These are phyloP conservation scores for Campoplex nolae DNA, from an alignment of 2,888 invertebrate genomes.

Conservation along the genomic window DNA sequence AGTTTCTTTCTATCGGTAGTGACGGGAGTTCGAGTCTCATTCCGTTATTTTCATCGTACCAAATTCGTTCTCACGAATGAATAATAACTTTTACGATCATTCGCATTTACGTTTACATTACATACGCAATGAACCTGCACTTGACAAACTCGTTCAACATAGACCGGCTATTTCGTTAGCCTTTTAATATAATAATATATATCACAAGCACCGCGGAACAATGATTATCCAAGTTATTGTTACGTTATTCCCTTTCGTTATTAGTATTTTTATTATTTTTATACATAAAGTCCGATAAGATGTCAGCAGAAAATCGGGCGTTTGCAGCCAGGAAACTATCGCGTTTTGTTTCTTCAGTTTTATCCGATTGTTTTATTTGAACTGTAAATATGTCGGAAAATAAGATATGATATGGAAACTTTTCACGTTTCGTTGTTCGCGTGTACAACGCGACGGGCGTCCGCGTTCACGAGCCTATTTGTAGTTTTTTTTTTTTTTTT, in stretches of 20 bases:
- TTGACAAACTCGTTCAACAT: constrained; percentile 27
- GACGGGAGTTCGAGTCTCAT: constrained; percentile 6
- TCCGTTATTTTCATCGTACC: background rate
- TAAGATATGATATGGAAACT: constrained; percentile 61
- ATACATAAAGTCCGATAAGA: constrained; percentile 20
- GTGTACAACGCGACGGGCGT: background rate
- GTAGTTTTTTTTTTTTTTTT: background rate
- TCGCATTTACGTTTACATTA: constrained; percentile 2
- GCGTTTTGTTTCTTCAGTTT: background rate
- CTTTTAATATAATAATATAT: constrained; percentile 59
- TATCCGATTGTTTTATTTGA: constrained; percentile 1
- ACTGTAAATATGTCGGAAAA: constrained; percentile 53
- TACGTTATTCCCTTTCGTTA: constrained; percentile 41
- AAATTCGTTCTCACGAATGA: constrained; percentile 6
- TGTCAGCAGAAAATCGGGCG: constrained; percentile 44
- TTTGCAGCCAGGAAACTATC: constrained; percentile 40
- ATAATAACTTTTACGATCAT: constrained; percentile 3
- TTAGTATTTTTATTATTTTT: background rate
- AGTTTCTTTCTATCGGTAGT: constrained; percentile 60
- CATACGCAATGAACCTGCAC: background rate
- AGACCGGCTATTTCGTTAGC: constrained; percentile 54
- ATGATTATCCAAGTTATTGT: constrained; percentile 61
- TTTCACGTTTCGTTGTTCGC: background rate
- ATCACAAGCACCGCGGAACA: constrained; percentile 68
- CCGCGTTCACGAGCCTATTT: background rate